A percentile compares a stretch with the other conserved stretches of the same genome.
Evolutionary conservation across 2,113 vertebrate species (phyloP).

Genomic region (Accipiter cooperii): DNA sequence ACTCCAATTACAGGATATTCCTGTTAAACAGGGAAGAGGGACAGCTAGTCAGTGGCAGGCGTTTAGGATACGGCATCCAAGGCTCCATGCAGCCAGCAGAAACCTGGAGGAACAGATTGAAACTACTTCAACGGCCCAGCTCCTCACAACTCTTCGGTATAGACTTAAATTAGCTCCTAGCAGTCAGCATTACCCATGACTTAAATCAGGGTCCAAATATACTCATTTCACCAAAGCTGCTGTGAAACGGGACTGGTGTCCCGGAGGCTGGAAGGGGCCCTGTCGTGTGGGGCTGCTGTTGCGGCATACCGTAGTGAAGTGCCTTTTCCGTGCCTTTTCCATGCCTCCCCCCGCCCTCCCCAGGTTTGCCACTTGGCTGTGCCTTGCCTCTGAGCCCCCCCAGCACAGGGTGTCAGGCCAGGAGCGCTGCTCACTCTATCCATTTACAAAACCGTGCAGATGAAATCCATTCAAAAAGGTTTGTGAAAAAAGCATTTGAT

Average conservation of each 20-base stretch:
- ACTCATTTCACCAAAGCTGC: background rate
- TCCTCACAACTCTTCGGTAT: background rate
- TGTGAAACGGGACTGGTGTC: background rate
- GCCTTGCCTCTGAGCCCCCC: background rate
- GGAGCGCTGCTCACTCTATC: background rate
- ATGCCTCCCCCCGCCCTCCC: no score
- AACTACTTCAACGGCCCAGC: background rate
- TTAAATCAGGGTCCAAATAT: background rate
- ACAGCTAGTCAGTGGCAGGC: background rate
- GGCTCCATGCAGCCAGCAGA: background rate
- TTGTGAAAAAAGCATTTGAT: background rate
- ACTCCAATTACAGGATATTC: constrained; percentile 22
- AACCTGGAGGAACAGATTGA: background rate
- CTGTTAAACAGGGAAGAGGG: background rate
- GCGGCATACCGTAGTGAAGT: fast-evolving
- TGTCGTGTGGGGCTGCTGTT: background rate
- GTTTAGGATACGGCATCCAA: background rate
- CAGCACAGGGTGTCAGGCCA: background rate
- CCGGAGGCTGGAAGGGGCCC: background rate
- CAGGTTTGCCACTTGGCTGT: background rate
- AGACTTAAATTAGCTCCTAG: background rate
- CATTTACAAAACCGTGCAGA: background rate
- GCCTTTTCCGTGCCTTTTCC: background rate
- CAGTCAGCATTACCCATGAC: background rate
- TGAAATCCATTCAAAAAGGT: background rate